Percentiles rank a stretch among this genome's conserved stretches.
Evolutionary conservation across 2,888 invertebrate species (phyloP).

Genomic region (Thalpophila matura): DNA sequence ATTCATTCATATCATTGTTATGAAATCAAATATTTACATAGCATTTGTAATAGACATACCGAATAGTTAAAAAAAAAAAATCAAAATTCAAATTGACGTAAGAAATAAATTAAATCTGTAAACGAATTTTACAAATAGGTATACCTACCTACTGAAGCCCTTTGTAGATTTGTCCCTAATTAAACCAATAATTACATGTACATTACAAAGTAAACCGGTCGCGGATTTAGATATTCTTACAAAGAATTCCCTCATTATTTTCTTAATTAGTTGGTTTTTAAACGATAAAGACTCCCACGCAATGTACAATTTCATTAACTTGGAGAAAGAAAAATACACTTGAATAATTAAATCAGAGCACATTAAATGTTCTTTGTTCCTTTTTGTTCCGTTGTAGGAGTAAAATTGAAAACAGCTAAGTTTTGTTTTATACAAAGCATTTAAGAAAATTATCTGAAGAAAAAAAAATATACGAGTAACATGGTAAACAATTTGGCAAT

Average conservation of each 20-base stretch:
- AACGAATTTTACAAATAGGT: slow-evolving; percentile 15
- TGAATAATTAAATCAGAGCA: slow-evolving; percentile 31
- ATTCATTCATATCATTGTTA: slow-evolving; percentile 54
- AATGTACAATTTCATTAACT: slow-evolving; percentile 37
- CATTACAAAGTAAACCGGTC: slow-evolving; percentile 12
- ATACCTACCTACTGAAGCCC: no score
- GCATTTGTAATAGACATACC: slow-evolving; percentile 28
- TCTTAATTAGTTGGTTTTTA: slow-evolving; percentile 37
- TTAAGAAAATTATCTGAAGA: background rate
- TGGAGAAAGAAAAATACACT: slow-evolving; percentile 28
- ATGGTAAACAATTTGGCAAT: background rate
- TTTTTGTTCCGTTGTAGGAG: slow-evolving; percentile 13
- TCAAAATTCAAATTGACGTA: slow-evolving; percentile 20
- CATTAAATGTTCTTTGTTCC: slow-evolving; percentile 25
- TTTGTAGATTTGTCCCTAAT: slow-evolving; percentile 40
- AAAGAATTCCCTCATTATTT: slow-evolving; percentile 24
- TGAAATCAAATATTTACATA: slow-evolving; percentile 43
- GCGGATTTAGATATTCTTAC: slow-evolving; percentile 11
- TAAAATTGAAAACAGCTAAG: slow-evolving; percentile 8
- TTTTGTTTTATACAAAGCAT: slow-evolving; percentile 16
- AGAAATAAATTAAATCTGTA: slow-evolving; percentile 13
- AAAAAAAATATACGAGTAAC: no score
- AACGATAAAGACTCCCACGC: slow-evolving; percentile 14
- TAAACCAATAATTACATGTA: slow-evolving; percentile 14
- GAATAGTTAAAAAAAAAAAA: slow-evolving; percentile 23